phyloP scores from a whole-genome alignment of 1,140 invertebrate genomes.

The honey bee (Apis mellifera) region DNA sequence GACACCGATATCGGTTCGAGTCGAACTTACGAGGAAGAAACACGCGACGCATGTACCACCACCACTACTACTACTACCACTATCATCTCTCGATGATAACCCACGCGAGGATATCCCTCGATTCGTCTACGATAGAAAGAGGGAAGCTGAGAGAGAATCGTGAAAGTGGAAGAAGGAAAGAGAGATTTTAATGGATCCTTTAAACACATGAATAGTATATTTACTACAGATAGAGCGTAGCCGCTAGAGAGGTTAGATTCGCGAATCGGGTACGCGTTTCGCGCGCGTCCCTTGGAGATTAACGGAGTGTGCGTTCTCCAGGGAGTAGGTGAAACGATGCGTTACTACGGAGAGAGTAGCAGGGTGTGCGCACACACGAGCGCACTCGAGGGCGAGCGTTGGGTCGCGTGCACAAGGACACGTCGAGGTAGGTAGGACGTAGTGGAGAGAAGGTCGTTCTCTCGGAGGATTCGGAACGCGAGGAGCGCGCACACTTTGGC shows the following conservation, averaged over 20 bases:
- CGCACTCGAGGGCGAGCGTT: background rate
- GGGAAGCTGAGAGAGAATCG: too few relatives aligned
- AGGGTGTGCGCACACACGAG: background rate
- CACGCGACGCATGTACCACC: constrained; percentile 12
- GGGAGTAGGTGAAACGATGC: background rate
- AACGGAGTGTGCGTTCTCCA: background rate
- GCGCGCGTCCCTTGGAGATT: background rate
- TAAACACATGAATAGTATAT: background rate
- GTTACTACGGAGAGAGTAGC: background rate
- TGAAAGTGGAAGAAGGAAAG: too few relatives aligned
- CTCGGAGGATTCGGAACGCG: constrained; percentile 27
- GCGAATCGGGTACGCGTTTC: background rate
- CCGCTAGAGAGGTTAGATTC: background rate
- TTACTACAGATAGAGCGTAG: background rate
- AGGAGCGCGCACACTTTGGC: constrained; percentile 49
- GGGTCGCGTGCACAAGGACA: constrained; percentile 7
- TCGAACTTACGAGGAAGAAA: background rate
- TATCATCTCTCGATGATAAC: background rate
- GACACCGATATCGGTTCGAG: background rate
- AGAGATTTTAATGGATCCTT: too few relatives aligned
- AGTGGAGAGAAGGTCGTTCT: background rate
- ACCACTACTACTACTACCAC: background rate
- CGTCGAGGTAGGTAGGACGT: background rate
- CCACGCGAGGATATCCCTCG: background rate
- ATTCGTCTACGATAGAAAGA: background rate